Conservation (phyloP, 2,113 vertebrate genomes). For the Cyanoramphus novaezelandiae region DNA sequence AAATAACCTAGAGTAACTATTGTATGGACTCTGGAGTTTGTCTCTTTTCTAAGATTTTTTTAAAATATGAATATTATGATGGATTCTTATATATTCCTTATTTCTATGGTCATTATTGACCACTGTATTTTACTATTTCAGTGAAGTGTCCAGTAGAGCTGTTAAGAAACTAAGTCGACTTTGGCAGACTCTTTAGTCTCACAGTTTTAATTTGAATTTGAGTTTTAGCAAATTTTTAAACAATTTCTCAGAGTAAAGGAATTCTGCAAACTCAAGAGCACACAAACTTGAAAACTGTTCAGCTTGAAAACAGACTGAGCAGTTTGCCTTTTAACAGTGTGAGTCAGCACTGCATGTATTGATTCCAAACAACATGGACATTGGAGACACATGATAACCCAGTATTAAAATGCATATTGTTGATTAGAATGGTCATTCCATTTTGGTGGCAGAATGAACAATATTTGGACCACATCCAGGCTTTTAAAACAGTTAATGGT, state of each 20-base stretch:
- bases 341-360: neutral
- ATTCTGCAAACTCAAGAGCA: neutral
- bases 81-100: neutral
- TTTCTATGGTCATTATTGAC: neutral
- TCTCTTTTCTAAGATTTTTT: neutral
- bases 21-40: neutral
- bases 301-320: neutral
- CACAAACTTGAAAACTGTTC: neutral
- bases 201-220: neutral
- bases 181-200: neutral
- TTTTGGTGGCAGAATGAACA: constrained; percentile 63
- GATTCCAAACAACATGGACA: neutral
- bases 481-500: constrained; percentile 48
- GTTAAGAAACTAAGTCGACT: neutral
- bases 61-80: neutral
- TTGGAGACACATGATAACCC: neutral
- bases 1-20: neutral
- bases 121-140: neutral
- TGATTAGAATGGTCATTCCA: constrained; percentile 9
- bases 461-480: constrained; percentile 65
- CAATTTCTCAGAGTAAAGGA: neutral
- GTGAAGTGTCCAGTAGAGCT: neutral
- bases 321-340: neutral
- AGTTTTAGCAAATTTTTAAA: neutral
- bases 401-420: constrained; percentile 1